phyloP scores from a whole-genome alignment of 2,797 vertebrate genomes.

The Gobio occitaniae region DNA sequence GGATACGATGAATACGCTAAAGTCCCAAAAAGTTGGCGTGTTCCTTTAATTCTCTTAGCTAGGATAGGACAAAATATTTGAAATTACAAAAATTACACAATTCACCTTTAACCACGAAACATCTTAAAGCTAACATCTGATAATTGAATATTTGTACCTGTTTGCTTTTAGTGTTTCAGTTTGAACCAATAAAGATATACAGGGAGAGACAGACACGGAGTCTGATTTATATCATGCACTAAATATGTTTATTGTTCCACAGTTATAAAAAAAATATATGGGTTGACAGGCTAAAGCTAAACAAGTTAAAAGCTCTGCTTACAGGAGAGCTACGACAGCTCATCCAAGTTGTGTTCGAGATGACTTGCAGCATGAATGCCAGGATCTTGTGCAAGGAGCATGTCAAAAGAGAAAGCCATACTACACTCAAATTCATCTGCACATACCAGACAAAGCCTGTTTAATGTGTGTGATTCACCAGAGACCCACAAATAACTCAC shows the following conservation, averaged over 20 bases:
- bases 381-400: slow-evolving; percentile 2
- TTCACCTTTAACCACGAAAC: neutral
- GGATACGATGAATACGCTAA: too few species aligned
- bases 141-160: neutral
- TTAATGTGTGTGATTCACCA: neutral
- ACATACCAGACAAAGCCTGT: slow-evolving; percentile 28
- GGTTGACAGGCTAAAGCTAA: slow-evolving; percentile 3
- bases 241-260: slow-evolving; percentile 18
- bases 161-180: neutral
- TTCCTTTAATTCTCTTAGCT: neutral
- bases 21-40: too few species aligned
- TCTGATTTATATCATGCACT: slow-evolving; percentile 9
- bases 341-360: neutral
- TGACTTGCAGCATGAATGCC: neutral
- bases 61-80: neutral
- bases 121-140: neutral
- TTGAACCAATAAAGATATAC: neutral
- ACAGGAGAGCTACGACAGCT: slow-evolving; percentile 1
- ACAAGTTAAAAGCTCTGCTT: neutral
- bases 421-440: neutral
- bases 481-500: slow-evolving; percentile 46
- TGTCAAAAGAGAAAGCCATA: slow-evolving; percentile 5
- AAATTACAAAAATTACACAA: neutral
- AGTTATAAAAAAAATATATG: slow-evolving; percentile 3
- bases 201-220: neutral